These are phyloP conservation scores for Halcyon chelicuti DNA, from an alignment of 2,797 vertebrate species.

Conservation along the genomic window DNA sequence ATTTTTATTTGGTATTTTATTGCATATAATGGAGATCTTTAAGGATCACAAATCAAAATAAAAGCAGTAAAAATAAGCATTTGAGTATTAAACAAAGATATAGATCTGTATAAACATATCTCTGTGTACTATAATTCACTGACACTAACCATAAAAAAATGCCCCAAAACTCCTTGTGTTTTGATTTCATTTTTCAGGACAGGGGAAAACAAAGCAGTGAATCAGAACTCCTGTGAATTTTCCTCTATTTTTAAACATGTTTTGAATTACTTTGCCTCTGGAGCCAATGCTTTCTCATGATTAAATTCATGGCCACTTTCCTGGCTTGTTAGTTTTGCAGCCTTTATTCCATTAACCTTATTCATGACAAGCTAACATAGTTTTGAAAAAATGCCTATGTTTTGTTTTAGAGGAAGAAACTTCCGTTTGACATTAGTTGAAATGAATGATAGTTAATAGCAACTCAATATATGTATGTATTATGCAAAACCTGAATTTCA, in stretches of 20 bases:
- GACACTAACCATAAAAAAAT: not conserved
- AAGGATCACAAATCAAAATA: conserved; percentile 27
- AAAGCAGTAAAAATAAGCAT: conserved; percentile 34
- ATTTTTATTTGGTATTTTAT: not conserved
- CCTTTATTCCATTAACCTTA: not conserved
- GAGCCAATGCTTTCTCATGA: not conserved
- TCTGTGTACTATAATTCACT: not conserved
- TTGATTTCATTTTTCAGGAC: conserved; percentile 1
- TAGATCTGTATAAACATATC: not conserved
- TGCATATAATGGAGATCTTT: not conserved
- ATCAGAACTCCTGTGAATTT: conserved; percentile 13
- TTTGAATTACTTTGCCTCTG: not conserved
- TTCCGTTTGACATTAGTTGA: not conserved
- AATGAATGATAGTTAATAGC: not conserved
- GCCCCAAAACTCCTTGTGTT: not conserved
- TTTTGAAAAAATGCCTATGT: not conserved
- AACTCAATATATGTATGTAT: not conserved
- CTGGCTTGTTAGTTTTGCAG: not conserved
- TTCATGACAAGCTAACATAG: not conserved
- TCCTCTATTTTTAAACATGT: not conserved
- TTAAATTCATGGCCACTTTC: conserved; percentile 5
- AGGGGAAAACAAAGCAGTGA: conserved; percentile 9
- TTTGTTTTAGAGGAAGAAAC: not conserved
- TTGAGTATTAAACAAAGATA: conserved; percentile 7
- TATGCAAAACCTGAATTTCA: not conserved